Percentiles rank a stretch among this genome's conserved stretches.
phyloP scores from a whole-genome alignment of 2,888 invertebrate species.

The Cephalotes varians region DNA sequence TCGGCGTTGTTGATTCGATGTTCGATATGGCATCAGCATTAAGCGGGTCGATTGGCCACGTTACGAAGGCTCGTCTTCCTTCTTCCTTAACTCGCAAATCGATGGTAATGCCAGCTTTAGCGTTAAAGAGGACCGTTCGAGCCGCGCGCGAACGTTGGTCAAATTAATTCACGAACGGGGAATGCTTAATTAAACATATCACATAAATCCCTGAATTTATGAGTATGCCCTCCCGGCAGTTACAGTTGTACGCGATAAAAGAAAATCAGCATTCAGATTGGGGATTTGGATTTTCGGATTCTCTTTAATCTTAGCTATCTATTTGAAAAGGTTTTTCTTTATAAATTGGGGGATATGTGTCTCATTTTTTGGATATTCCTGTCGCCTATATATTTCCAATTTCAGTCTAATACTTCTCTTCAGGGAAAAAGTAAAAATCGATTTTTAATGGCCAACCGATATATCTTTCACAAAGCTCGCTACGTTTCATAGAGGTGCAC shows the following conservation, averaged over 20 bases:
- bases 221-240: neutral
- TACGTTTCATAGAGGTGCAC: neutral
- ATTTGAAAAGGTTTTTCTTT: neutral
- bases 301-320: neutral
- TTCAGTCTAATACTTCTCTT: neutral
- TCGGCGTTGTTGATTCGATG: neutral
- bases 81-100: conserved; percentile 6
- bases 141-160: neutral
- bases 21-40: neutral
- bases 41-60: neutral
- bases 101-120: conserved; percentile 11
- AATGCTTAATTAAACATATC: conserved; percentile 7
- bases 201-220: neutral
- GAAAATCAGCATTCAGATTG: conserved; percentile 25
- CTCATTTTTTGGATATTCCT: neutral
- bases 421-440: neutral
- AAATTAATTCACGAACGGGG: neutral
- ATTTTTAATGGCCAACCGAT: neutral
- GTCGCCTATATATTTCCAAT: conserved; percentile 13
- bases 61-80: neutral
- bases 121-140: conserved; percentile 12
- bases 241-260: conserved; percentile 13
- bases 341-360: neutral
- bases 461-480: neutral
- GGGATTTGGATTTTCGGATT: neutral